These are phyloP conservation scores for Megaceryle torquata DNA, from an alignment of 2,113 vertebrate species.

Conservation along the genomic window DNA sequence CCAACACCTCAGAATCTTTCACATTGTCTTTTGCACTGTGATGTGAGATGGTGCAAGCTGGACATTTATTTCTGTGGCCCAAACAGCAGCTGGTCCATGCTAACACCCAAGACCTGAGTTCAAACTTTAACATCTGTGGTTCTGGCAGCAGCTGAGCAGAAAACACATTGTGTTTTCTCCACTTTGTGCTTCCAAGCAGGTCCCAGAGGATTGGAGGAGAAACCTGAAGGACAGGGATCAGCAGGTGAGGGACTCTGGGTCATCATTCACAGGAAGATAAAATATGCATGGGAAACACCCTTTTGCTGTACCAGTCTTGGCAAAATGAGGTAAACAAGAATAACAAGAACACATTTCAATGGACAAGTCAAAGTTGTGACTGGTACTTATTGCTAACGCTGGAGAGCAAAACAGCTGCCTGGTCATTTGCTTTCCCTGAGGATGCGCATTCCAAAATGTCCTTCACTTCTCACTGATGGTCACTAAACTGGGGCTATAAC, in stretches of 20 bases:
- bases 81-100: not conserved
- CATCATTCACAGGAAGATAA: not conserved
- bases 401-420: not conserved
- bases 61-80: not conserved
- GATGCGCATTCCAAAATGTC: not conserved
- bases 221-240: not conserved
- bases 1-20: not conserved
- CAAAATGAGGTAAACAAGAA: not conserved
- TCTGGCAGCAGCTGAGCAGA: not conserved
- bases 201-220: not conserved
- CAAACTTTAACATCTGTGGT: not conserved
- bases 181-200: not conserved
- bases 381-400: not conserved
- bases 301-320: not conserved
- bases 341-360: not conserved
- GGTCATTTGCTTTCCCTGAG: not conserved
- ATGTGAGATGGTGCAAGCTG: not conserved
- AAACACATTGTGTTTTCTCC: not conserved
- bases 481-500: not conserved
- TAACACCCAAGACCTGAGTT: not conserved
- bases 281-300: not conserved
- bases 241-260: not conserved
- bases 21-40: not conserved
- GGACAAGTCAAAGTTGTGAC: not conserved
- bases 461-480: not conserved